Percentiles rank a stretch among this genome's conserved stretches.
phyloP scores from a whole-genome alignment of 1,140 invertebrate species.

The Micrasema longulum region DNA sequence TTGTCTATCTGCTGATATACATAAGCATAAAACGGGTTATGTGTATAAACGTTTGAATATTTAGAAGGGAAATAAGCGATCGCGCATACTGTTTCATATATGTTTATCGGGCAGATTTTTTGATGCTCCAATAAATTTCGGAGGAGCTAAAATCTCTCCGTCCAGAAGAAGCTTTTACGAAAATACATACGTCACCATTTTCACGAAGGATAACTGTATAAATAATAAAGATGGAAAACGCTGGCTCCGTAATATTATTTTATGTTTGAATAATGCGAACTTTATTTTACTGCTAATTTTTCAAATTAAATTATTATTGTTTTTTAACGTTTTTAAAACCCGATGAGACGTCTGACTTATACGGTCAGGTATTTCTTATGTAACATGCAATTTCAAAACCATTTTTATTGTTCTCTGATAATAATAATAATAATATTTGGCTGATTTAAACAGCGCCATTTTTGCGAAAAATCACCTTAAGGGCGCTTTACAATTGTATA shows the following conservation, averaged over 20 bases:
- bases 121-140: constrained; percentile 36
- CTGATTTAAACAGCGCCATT: too few species aligned
- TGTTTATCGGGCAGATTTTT: constrained; percentile 40
- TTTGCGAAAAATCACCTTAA: too few species aligned
- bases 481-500: too few species aligned
- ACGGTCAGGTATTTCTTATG: too few species aligned
- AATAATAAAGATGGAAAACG: constrained; percentile 14
- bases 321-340: too few species aligned
- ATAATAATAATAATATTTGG: too few species aligned
- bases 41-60: constrained; percentile 14
- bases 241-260: not conserved
- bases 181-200: constrained; percentile 38
- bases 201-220: constrained; percentile 5
- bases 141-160: not conserved
- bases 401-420: too few species aligned
- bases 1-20: constrained; percentile 29
- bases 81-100: constrained; percentile 27
- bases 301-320: too few species aligned
- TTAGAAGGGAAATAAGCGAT: constrained; percentile 24
- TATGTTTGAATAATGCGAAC: not conserved
- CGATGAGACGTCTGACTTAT: too few species aligned
- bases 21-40: constrained; percentile 17
- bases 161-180: constrained; percentile 18
- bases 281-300: too few species aligned
- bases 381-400: too few species aligned